Base-by-base conservation (phyloP, 1,140 invertebrate species). In the Drosophila kikkawai region DNA sequence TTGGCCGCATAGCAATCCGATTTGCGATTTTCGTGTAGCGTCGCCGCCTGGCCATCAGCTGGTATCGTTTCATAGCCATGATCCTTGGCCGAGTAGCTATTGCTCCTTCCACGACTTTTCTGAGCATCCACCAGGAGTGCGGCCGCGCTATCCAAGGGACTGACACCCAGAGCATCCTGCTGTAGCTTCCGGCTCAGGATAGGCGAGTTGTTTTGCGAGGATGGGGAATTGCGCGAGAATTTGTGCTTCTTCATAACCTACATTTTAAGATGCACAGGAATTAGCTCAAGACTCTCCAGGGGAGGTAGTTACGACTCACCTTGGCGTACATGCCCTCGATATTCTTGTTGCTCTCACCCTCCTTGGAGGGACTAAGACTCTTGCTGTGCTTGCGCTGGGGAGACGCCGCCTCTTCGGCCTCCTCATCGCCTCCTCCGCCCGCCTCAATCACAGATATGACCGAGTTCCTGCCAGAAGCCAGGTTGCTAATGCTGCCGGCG, bases 301-400 rank as follows among this genome's bases (percentile, higher is more conserved):
- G 0, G 7, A 71, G 37, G 37, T 17, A 3, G 32, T 17, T 42
- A 11, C n/a, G 0, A 29, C 32, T 65, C 71, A 97, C 97, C 93
- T 97, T 98, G 0, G 97, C 97, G 90, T 97, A 97, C 96, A 97
- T 97, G 78, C 97, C 97, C 83, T 98, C 97, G 1, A 97, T 88
- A 79, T 96, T 86, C n/a, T 79, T 56, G 15, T 63, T 97, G 79
- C 97, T 96, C 79, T 97, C 97, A 1, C 97, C 82, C 80, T 96
- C 96, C 66, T 95, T 94, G 4, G 94, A 94, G 2, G 94, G 94
- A 85, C 94, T 94, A 13, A 91, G 76, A 66, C 91, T 92, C 58
- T 92, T 92, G 60, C 94, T 92, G 95, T 96, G 34, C 53, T 85
- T 80, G 17, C 69, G 74, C 39, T 84, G 80, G 3, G 80, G 75